Evolutionary conservation across 2,113 vertebrate species (phyloP).

Genomic region (Cricetomys ansorgei): DNA sequence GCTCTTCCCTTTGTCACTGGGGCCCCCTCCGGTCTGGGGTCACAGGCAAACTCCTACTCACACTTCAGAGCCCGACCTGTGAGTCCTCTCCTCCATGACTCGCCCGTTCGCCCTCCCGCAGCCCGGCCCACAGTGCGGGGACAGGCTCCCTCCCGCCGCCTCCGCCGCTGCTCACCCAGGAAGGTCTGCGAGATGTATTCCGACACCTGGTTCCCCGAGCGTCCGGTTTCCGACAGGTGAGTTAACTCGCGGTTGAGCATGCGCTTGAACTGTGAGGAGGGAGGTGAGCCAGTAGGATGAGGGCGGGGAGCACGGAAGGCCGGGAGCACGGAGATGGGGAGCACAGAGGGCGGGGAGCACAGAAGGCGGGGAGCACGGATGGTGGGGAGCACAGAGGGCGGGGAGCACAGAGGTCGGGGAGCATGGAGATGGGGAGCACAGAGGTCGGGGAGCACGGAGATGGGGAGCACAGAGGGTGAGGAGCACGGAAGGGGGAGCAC

Average conservation of each 20-base stretch:
- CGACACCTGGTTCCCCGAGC: constrained; percentile 96
- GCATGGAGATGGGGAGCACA: no score
- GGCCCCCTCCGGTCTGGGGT: neutral
- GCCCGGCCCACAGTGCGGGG: neutral
- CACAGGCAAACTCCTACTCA: neutral
- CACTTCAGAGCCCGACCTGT: constrained; percentile 2
- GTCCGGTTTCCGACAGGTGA: constrained; percentile 95
- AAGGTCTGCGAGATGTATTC: constrained; percentile 93
- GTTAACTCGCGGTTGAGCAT: constrained; percentile 96
- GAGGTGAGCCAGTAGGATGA: neutral
- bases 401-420: accelerated
- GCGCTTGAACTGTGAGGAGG: constrained; percentile 90
- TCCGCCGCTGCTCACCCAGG: constrained; percentile 71
- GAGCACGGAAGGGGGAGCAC: no score
- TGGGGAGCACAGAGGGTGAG: no score
- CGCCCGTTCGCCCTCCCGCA: no score
- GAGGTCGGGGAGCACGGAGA: no score
- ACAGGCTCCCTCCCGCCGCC: no score
- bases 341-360: neutral
- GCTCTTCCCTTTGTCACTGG: neutral
- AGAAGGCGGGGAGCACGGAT: neutral
- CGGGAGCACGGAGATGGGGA: no score
- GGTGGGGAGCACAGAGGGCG: neutral
- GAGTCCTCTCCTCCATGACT: neutral
- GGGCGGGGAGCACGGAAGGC: neutral